Evolutionary conservation across 2,888 invertebrate species (phyloP), one percentile per base, ranked within the genome.

Genomic region (Alsophila aescularia): DNA sequence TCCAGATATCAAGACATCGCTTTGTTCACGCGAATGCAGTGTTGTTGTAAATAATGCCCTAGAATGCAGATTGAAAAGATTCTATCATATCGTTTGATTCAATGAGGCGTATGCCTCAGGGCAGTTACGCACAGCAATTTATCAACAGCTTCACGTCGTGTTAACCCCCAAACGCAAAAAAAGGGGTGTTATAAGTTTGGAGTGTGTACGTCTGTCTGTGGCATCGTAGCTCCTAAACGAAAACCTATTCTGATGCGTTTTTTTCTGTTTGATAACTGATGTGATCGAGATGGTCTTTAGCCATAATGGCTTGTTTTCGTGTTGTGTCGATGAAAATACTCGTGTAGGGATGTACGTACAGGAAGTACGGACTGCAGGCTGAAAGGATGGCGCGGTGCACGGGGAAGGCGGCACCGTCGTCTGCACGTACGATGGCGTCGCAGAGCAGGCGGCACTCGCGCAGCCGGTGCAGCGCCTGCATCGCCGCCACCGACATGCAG

Each of bases 281-380:
- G 24, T 24, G 5, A 8, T 24, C 24, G 7, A 6, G 5, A 8
- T 24, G 24, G 7, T 7, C 8, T 24, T 1, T 7, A 7, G 24
- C 5, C 3, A 24, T 5, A 24, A 5, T 4, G 18, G 18, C 18
- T 18, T 4, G 18, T 4, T 18, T 2, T 18, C 18, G 18, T 5
- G 18, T 4, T 5, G 18, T 18, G 2, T 18, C 27, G 29, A n/a
- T n/a, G 29, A 2, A 29, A 12, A 32, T 7, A 5, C 32, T 32
- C 32, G 4, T 7, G 32, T 6, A 13, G 21, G 53, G 14, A 40
- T 18, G 14, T 51, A 76, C 85, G 83, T 90, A 96, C 96, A 96
- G 94, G 89, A 98, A 98, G 89, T 98, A 98, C 34, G 96, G 95
- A 78, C 98, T 98, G 89, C 97, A 97, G 52, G 97, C 95, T 58